phyloP scores from a whole-genome alignment of 1,140 invertebrate species.

The Procambarus clarkii region DNA sequence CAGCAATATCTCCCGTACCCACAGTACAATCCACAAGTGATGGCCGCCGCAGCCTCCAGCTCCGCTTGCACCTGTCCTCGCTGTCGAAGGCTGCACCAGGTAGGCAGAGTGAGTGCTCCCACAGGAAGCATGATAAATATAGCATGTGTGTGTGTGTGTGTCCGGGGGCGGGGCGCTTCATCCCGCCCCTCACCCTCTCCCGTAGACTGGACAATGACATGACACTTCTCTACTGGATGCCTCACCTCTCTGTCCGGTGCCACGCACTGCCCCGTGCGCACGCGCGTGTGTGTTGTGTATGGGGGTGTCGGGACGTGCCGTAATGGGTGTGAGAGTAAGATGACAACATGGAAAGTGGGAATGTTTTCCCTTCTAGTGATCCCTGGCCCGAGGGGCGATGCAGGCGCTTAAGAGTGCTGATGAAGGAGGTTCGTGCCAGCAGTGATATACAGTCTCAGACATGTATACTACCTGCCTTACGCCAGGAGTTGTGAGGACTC shows the following conservation, averaged over 20 bases:
- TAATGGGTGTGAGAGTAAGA: too few species aligned
- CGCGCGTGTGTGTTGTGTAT: background rate
- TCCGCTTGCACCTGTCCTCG: conserved; percentile 26
- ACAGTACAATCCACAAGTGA: background rate
- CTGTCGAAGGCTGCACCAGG: conserved; percentile 23
- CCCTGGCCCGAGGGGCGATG: too few species aligned
- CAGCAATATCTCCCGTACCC: background rate
- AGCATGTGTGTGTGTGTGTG: background rate
- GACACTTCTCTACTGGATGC: background rate
- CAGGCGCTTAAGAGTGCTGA: too few species aligned
- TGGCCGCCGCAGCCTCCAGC: background rate
- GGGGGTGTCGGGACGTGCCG: too few species aligned
- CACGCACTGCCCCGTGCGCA: background rate
- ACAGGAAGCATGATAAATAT: background rate
- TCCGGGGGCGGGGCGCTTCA: background rate
- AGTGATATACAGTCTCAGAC: too few species aligned
- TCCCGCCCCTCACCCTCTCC: background rate
- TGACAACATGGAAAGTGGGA: too few species aligned
- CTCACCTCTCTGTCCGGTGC: too few species aligned
- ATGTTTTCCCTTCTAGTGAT: too few species aligned
- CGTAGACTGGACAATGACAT: background rate
- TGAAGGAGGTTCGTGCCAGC: too few species aligned
- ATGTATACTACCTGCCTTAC: too few species aligned
- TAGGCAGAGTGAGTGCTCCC: background rate
- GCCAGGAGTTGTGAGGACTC: too few species aligned